These are phyloP conservation scores for Phocoena phocoena DNA, from an alignment of 2,113 vertebrate species.

Conservation along the genomic window DNA sequence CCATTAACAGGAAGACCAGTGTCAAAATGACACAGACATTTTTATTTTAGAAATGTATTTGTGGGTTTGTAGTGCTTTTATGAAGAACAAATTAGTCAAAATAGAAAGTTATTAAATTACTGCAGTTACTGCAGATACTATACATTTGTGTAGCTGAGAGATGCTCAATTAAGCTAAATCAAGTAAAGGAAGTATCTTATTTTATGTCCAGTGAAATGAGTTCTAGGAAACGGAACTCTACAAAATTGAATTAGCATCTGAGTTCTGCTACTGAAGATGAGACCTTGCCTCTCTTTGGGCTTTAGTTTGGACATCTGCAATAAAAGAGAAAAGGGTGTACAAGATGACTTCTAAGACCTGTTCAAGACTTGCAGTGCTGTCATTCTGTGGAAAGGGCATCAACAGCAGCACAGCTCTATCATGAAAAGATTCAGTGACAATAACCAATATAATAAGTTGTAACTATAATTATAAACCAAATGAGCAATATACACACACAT, in stretches of 20 bases:
- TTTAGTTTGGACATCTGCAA: not conserved
- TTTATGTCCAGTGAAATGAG: not conserved
- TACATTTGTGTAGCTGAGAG: not conserved
- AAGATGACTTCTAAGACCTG: not conserved
- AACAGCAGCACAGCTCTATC: not conserved
- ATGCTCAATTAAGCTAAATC: not conserved
- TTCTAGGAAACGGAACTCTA: not conserved
- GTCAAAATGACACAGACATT: not conserved
- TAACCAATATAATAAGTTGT: not conserved
- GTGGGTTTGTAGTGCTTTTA: not conserved
- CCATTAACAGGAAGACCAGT: not conserved
- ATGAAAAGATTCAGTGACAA: not conserved
- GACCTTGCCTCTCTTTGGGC: not conserved
- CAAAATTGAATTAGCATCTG: not conserved
- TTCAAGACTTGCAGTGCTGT: not conserved
- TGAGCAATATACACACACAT: not conserved
- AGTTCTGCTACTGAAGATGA: not conserved
- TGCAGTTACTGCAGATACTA: not conserved
- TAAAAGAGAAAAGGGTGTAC: not conserved
- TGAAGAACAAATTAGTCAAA: conserved; percentile 22
- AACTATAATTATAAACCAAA: not conserved
- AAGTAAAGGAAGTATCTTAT: not conserved
- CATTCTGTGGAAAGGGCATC: not conserved
- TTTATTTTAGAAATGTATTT: not conserved
- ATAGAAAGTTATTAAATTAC: not conserved